These are phyloP conservation scores for Melinaea menophilus DNA, from an alignment of 2,888 invertebrate species.

Conservation along the genomic window DNA sequence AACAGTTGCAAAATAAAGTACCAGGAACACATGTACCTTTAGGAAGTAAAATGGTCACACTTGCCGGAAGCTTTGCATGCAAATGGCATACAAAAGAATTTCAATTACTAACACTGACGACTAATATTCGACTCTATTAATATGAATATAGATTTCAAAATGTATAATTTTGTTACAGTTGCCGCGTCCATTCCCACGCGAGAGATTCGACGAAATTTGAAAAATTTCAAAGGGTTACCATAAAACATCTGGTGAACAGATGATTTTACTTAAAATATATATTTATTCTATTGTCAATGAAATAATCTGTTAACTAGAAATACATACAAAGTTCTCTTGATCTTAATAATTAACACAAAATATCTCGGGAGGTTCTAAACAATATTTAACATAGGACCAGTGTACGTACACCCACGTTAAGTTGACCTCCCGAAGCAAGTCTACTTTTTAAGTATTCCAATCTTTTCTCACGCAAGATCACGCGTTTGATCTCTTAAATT, in stretches of 20 bases:
- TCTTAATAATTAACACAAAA: neutral
- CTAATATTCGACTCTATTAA: slow-evolving; percentile 26
- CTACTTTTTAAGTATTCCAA: no score
- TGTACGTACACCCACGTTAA: no score
- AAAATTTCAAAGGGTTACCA: slow-evolving; percentile 41
- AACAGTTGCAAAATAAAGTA: slow-evolving; percentile 13
- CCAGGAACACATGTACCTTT: slow-evolving; percentile 24
- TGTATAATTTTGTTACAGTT: slow-evolving; percentile 25
- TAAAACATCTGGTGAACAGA: slow-evolving; percentile 42
- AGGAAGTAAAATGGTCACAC: slow-evolving; percentile 25
- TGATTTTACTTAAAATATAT: slow-evolving; percentile 25
- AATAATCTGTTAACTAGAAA: slow-evolving; percentile 16
- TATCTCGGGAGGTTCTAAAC: no score
- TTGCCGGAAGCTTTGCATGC: slow-evolving; percentile 40
- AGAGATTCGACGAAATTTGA: slow-evolving; percentile 37
- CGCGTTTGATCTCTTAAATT: no score
- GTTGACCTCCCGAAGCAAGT: no score
- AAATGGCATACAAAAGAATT: slow-evolving; percentile 35
- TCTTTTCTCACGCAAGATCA: no score
- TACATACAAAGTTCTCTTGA: slow-evolving; percentile 10
- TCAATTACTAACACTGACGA: slow-evolving; percentile 3
- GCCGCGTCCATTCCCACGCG: slow-evolving; percentile 41
- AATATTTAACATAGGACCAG: no score
- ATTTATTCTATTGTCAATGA: slow-evolving; percentile 2
- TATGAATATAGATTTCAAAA: slow-evolving; percentile 14